Base-by-base conservation (phyloP, 1,140 invertebrate species). In the Diprion similis region DNA sequence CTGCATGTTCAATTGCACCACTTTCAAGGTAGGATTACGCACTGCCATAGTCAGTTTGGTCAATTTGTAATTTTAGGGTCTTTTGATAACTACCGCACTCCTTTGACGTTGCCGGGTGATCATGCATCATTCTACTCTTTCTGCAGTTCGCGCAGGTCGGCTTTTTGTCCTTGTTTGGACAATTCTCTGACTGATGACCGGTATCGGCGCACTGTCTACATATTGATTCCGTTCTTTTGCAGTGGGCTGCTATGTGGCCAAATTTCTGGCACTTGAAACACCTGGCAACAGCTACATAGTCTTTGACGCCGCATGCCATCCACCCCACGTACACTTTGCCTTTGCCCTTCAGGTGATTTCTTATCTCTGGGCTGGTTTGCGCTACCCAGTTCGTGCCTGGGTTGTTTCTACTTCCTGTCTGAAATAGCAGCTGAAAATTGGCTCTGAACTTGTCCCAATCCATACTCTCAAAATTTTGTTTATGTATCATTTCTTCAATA, bases 241-340 rank as follows among this genome's bases (percentile, higher is more conserved):
- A 81, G 59, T 72, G 48, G n/a, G 78, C 79, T 0, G 76, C 17
- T 1, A 78, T 72, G 10, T 81, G 78, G 8, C 77, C 78, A 10
- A 76, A 74, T 0, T 13, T 6, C 59, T 81, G 78, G 48, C 79
- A 81, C 10, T 78, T 80, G 17, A 72, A 82, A 24, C 76, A 82
- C 3, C 77, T n/a, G 0, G 72, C 77, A 0, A 78, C 11, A 0
- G 18, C 66, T 0, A 73, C 15, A 10, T 70, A 80, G 18, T 81
- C 78, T 10, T 70, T 24, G 0, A 76, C 18, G 9, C 71, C n/a
- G 37, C 76, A 80, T 0, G 71, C 64, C 0, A 19, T 8, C 71
- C 71, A 77, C 0, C 71, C 76, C 8, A 81, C 45, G 19, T 75
- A 77, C 0, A 79, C 0, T 1, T 75, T 70, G 0, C 67, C 72